A percentile compares a stretch with the other conserved stretches of the same genome.
These are phyloP conservation scores for Drosophila flavopinicola DNA, from an alignment of 2,888 invertebrate species.

Conservation along the genomic window DNA sequence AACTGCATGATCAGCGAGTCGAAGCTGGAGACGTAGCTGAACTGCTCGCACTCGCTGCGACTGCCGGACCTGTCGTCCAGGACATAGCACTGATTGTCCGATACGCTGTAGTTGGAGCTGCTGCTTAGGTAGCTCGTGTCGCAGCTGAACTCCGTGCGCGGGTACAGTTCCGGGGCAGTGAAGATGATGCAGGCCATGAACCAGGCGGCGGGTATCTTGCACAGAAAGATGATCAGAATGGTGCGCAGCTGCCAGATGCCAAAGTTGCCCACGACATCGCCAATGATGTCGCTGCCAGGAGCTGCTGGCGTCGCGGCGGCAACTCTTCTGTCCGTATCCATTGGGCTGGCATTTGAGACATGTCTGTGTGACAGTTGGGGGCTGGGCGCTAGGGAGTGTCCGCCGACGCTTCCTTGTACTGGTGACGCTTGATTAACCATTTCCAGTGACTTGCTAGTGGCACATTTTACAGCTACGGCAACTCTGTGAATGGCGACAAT, in stretches of 20 bases:
- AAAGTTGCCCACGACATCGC: slow-evolving; percentile 83
- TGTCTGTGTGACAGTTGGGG: slow-evolving; percentile 61
- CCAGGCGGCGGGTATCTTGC: slow-evolving; percentile 85
- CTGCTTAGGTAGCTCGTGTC: slow-evolving; percentile 52
- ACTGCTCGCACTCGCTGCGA: slow-evolving; percentile 68
- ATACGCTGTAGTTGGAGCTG: slow-evolving; percentile 56
- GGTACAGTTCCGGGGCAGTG: slow-evolving; percentile 84
- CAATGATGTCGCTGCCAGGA: slow-evolving; percentile 72
- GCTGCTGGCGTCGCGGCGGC: slow-evolving; percentile 7
- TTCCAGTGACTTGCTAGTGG: slow-evolving; percentile 35
- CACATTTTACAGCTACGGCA: slow-evolving; percentile 40
- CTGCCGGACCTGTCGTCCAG: slow-evolving; percentile 34
- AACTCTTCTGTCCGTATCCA: not conserved
- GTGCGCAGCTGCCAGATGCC: slow-evolving; percentile 85
- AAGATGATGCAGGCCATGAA: slow-evolving; percentile 85
- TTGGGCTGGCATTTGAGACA: slow-evolving; percentile 16
- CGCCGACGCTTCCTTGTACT: slow-evolving; percentile 30
- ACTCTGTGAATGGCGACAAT: slow-evolving; percentile 33
- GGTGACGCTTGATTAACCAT: slow-evolving; percentile 56
- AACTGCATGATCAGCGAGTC: slow-evolving; percentile 84
- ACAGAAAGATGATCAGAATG: slow-evolving; percentile 84
- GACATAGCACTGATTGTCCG: slow-evolving; percentile 77
- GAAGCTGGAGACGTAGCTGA: slow-evolving; percentile 77
- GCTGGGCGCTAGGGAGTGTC: slow-evolving; percentile 45
- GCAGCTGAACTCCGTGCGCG: slow-evolving; percentile 76